Conservation (phyloP, 1,140 invertebrate genomes). For the Mylabris phalerata region DNA sequence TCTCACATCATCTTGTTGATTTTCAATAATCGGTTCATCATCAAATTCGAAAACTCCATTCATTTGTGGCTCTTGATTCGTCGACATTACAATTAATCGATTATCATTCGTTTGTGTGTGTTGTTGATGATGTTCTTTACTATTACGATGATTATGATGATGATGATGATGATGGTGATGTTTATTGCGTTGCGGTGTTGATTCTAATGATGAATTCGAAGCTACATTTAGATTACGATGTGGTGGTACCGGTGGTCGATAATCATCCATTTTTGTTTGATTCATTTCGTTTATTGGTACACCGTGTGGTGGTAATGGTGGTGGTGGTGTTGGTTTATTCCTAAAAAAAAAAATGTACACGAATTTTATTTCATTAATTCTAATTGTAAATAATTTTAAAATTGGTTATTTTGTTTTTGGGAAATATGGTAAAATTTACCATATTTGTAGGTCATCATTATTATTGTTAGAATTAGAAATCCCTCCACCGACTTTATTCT, state of each 20-base stretch:
- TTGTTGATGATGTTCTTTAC: slow-evolving; percentile 5
- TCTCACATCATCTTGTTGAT: slow-evolving; percentile 22
- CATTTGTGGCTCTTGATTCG: slow-evolving; percentile 18
- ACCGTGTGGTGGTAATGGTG: slow-evolving; percentile 51
- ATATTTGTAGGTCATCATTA: slow-evolving; percentile 32
- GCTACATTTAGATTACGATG: slow-evolving; percentile 63
- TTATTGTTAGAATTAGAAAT: slow-evolving; percentile 22
- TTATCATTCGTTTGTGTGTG: slow-evolving; percentile 2
- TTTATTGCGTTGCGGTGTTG: slow-evolving; percentile 23
- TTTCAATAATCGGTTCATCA: slow-evolving; percentile 28
- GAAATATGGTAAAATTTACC: slow-evolving; percentile 25
- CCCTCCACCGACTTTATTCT: slow-evolving; percentile 41
- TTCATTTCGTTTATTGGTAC: slow-evolving; percentile 18
- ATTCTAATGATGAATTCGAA: slow-evolving; percentile 7
- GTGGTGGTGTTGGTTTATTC: slow-evolving; percentile 44
- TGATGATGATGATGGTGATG: slow-evolving; percentile 34
- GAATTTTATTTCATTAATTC: too few species aligned
- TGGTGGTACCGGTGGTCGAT: slow-evolving; percentile 78
- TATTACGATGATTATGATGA: slow-evolving; percentile 26
- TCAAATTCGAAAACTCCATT: slow-evolving; percentile 38
- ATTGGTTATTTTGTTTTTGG: too few species aligned
- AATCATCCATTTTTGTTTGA: slow-evolving; percentile 52
- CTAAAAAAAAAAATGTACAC: slow-evolving; percentile 13
- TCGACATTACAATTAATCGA: slow-evolving; percentile 16
- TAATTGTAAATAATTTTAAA: too few species aligned